These are phyloP conservation scores for Mungos mungo DNA, from an alignment of 2,113 vertebrate species.

Conservation along the genomic window DNA sequence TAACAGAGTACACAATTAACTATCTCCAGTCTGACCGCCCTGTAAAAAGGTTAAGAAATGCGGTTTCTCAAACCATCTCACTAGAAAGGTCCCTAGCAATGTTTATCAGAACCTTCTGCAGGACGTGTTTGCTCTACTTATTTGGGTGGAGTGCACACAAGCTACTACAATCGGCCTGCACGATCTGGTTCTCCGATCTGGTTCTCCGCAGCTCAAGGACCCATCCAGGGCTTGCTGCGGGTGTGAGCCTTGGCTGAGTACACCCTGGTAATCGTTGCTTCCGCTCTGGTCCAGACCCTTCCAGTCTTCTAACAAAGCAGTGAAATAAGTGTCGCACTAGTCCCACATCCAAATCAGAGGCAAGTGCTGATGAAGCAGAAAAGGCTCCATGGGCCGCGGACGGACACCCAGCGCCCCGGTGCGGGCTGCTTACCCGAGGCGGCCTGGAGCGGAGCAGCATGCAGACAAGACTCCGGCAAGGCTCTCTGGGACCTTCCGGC, in stretches of 20 bases:
- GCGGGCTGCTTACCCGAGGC: fast-evolving
- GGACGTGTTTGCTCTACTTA: background rate
- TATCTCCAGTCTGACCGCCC: background rate
- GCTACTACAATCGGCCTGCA: background rate
- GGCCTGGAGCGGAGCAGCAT: background rate
- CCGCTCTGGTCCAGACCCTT: background rate
- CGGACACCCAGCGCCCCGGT: background rate
- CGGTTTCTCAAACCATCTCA: background rate
- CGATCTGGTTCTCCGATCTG: too few relatives aligned
- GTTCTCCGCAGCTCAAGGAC: background rate
- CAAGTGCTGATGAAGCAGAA: background rate
- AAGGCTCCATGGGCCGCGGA: background rate
- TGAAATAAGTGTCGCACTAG: background rate
- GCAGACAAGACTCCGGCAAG: background rate
- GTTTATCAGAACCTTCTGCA: background rate
- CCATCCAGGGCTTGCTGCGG: background rate
- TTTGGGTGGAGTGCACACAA: constrained; percentile 4
- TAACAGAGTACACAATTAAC: constrained; percentile 1
- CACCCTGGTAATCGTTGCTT: background rate
- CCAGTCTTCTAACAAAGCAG: background rate
- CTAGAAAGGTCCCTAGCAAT: background rate
- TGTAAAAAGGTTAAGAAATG: background rate
- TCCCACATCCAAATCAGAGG: background rate
- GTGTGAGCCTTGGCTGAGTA: background rate
- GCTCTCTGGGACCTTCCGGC: fast-evolving